phyloP scores from a whole-genome alignment of 2,888 invertebrate genomes.

The Drosophila multiciliata region DNA sequence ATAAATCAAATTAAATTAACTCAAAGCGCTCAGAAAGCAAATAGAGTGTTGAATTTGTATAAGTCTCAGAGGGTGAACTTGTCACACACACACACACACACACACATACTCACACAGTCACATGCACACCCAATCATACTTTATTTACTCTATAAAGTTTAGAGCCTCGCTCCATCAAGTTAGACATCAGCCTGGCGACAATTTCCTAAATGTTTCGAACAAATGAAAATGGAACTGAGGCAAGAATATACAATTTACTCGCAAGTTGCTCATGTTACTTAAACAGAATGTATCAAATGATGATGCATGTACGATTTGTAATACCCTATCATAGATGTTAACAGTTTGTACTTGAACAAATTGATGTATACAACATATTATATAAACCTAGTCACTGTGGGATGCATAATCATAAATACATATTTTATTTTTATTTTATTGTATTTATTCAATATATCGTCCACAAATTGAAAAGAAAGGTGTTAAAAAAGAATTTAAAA shows the following conservation, averaged over 20 bases:
- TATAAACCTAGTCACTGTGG: neutral
- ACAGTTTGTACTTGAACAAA: neutral
- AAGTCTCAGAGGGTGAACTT: constrained; percentile 44
- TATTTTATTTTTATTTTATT: neutral
- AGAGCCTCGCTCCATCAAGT: constrained; percentile 30
- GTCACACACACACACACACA: constrained; percentile 26
- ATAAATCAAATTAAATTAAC: constrained; percentile 76
- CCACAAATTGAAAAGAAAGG: neutral
- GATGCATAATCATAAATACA: neutral
- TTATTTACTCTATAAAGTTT: constrained; percentile 68
- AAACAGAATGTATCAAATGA: constrained; percentile 18
- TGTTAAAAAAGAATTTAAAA: no score
- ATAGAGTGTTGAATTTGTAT: constrained; percentile 64
- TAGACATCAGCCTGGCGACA: constrained; percentile 56
- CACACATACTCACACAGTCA: constrained; percentile 7
- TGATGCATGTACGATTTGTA: constrained; percentile 4
- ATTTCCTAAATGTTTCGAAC: constrained; percentile 73
- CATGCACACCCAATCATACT: constrained; percentile 48
- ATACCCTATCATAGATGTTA: neutral
- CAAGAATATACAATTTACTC: constrained; percentile 44
- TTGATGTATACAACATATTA: neutral
- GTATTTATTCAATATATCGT: neutral
- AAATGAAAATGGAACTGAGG: constrained; percentile 64
- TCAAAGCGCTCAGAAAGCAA: constrained; percentile 47
- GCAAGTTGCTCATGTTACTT: constrained; percentile 48